phyloP scores from a whole-genome alignment of 2,113 vertebrate genomes.

The Myotis lucifugus region DNA sequence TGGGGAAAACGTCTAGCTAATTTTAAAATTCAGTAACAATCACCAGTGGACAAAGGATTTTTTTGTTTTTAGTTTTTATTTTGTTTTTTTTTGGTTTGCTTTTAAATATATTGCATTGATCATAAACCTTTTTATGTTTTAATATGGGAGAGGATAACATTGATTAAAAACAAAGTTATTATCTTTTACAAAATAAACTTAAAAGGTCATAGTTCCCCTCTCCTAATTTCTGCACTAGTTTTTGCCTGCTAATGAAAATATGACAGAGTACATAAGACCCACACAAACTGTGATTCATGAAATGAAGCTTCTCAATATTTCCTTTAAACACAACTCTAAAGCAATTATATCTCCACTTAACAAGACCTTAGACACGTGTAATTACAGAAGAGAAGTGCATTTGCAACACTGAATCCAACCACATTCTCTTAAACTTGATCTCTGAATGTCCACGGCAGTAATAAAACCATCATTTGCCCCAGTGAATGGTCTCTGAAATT shows the following conservation, averaged over 20 bases:
- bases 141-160: not conserved
- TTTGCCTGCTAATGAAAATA: constrained; percentile 62
- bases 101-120: constrained; percentile 30
- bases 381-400: constrained; percentile 46
- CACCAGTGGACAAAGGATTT: not conserved
- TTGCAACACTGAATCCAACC: constrained; percentile 41
- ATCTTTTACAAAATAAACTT: constrained; percentile 50
- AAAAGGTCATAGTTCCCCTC: constrained; percentile 33
- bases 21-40: constrained; percentile 55
- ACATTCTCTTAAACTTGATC: constrained; percentile 59
- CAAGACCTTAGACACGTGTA: constrained; percentile 26
- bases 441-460: not conserved
- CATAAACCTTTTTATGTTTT: constrained; percentile 30
- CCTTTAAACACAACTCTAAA: constrained; percentile 52
- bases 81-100: not conserved
- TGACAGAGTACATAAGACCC: not conserved
- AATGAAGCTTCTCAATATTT: constrained; percentile 64
- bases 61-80: not conserved
- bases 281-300: constrained; percentile 33
- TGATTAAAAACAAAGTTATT: constrained; percentile 51
- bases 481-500: constrained; percentile 49
- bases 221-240: constrained; percentile 35
- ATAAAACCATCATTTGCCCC: constrained; percentile 51
- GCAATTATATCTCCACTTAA: constrained; percentile 49
- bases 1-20: constrained; percentile 42